Base-by-base conservation (phyloP, 2,888 invertebrate genomes). In the Caenorhabditis panamensis region DNA sequence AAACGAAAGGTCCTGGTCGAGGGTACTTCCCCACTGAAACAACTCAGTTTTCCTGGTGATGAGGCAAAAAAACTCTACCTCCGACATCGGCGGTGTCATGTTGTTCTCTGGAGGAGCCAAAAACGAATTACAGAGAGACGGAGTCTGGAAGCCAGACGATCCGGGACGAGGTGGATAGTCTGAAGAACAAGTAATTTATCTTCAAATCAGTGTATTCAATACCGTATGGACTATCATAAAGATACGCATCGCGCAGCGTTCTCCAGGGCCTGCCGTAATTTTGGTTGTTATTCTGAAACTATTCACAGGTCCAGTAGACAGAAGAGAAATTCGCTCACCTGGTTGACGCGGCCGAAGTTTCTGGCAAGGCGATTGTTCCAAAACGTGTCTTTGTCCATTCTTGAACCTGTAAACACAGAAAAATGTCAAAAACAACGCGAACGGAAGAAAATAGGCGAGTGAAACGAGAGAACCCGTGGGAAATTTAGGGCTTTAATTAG, bases 251-350 rank as follows among this genome's bases (percentile, higher is more conserved):
- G 8, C 69, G 51, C 51, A 69, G 24, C 31, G 51, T 69, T 41
- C 61, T 61, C 11, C 69, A 37, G n/a, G 20, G 6, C 6, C 26
- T n/a, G 5, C 16, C 26, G 18, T 20, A 47, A n/a, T 41, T 16
- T 36, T 31, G 68, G 6, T n/a, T 49, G 36, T n/a, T n/a, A n/a
- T 67, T 67, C 67, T 67, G 56, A 0, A 68, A 68, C n/a, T n/a
- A n/a, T n/a, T n/a, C n/a, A n/a, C n/a, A n/a, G n/a, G n/a, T n/a
- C n/a, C n/a, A n/a, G n/a, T n/a, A n/a, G n/a, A n/a, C n/a, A n/a
- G n/a, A 3, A 11, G 36, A 51, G 11, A 36, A 13, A 51, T 51
- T 51, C 6, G 2, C n/a, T 20, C 8, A 51, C 51, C 63, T 63
- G 63, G 26, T 31, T 49, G 51, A 18, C 20, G 20, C 63, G 51